These are phyloP conservation scores for Dynastes grantii DNA, from an alignment of 2,888 invertebrate species.

Conservation along the genomic window DNA sequence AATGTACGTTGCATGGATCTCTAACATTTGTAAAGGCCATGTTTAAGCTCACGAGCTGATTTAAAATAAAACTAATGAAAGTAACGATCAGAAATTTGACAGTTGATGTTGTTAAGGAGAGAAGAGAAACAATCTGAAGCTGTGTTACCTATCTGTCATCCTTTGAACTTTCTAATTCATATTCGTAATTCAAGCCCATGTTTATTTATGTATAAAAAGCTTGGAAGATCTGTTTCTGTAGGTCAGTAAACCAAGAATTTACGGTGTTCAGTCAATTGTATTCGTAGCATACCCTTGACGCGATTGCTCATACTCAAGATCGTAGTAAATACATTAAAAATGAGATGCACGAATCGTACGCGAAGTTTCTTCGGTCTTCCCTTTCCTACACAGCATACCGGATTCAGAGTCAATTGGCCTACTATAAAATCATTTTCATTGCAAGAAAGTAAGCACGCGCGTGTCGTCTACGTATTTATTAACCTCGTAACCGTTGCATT, in stretches of 20 bases:
- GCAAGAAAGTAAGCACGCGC: constrained; percentile 61
- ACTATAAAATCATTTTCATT: constrained; percentile 58
- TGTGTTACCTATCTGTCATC: no score
- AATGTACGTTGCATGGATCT: no score
- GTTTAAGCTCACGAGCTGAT: no score
- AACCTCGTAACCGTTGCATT: neutral
- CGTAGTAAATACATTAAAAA: constrained; percentile 50
- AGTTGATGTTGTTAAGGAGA: no score
- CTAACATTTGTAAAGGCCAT: no score
- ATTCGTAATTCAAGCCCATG: no score
- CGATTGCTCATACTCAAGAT: no score
- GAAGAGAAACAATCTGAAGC: no score
- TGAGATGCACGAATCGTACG: constrained; percentile 49
- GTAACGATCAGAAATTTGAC: no score
- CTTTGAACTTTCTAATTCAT: no score
- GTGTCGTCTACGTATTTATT: constrained; percentile 54
- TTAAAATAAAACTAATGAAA: no score
- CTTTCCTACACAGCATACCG: constrained; percentile 54
- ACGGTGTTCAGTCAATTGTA: constrained; percentile 20
- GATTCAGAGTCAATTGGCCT: constrained; percentile 56
- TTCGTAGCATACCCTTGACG: neutral
- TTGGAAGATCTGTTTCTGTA: constrained; percentile 47
- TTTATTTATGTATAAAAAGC: neutral
- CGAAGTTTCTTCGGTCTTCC: constrained; percentile 50
- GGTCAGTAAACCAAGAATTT: constrained; percentile 54